phyloP scores from a whole-genome alignment of 2,797 vertebrate genomes.

The Thaleichthys pacificus region DNA sequence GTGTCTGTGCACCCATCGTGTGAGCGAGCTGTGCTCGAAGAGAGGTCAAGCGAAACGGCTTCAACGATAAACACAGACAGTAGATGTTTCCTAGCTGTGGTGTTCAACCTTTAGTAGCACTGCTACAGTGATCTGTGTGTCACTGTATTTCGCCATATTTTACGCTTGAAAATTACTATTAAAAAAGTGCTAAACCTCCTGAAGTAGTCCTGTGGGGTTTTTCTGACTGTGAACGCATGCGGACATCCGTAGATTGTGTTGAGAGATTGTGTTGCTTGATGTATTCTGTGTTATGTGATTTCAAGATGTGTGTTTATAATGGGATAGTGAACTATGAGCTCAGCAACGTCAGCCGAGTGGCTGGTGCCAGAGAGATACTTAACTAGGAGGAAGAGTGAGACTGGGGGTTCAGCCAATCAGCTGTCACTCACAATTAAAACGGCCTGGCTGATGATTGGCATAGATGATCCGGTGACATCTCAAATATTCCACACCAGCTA shows the following conservation, averaged over 20 bases:
- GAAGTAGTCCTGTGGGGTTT: conserved; percentile 40
- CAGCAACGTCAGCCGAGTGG: background rate
- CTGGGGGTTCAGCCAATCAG: conserved; percentile 21
- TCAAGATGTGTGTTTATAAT: background rate
- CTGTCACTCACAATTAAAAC: conserved; percentile 47
- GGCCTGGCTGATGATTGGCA: conserved; percentile 36
- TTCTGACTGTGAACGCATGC: background rate
- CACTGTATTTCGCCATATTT: conserved; percentile 70
- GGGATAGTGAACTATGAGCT: background rate
- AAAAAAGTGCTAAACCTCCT: conserved; percentile 65
- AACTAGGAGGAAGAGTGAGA: background rate
- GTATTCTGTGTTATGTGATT: background rate
- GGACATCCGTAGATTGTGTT: background rate
- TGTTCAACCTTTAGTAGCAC: conserved; percentile 68
- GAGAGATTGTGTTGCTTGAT: background rate
- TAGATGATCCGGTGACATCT: conserved; percentile 53
- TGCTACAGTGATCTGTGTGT: conserved; percentile 67
- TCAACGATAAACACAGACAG: conserved; percentile 28
- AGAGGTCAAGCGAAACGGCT: conserved; percentile 37
- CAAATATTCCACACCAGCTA: conserved; percentile 37
- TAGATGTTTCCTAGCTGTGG: conserved; percentile 61
- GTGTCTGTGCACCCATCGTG: conserved; percentile 46
- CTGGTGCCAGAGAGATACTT: too few relatives aligned
- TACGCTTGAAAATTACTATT: conserved; percentile 75
- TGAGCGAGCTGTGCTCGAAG: conserved; percentile 47